A percentile compares a stretch with the other conserved stretches of the same genome.
phyloP scores from a whole-genome alignment of 2,888 invertebrate species.

The Rhaphigaster nebulosa region DNA sequence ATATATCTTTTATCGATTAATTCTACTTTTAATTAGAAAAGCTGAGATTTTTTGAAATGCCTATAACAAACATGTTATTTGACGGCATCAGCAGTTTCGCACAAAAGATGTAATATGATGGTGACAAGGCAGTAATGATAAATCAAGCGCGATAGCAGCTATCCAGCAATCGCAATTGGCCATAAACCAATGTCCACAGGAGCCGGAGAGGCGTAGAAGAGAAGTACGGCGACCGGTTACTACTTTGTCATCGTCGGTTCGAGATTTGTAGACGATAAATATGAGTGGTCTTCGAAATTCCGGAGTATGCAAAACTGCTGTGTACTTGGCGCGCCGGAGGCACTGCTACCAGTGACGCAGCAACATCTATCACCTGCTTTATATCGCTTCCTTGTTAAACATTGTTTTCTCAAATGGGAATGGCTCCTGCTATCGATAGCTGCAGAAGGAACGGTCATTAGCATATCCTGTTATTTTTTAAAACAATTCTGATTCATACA shows the following conservation, averaged over 20 bases:
- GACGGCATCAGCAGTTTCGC: not conserved
- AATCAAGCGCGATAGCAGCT: not conserved
- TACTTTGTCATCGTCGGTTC: constrained; percentile 24
- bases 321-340: not conserved
- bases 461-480: not conserved
- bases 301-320: constrained; percentile 8
- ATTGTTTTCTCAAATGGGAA: not conserved
- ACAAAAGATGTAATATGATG: not conserved
- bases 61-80: not conserved
- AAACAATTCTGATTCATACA: not conserved
- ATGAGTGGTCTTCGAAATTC: not conserved
- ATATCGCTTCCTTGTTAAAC: not conserved
- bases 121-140: not conserved
- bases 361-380: constrained; percentile 6
- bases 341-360: not conserved
- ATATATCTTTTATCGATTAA: too few species aligned
- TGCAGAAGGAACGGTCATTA: not conserved
- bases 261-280: constrained; percentile 26
- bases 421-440: not conserved
- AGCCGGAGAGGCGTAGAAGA: not conserved
- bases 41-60: too few species aligned
- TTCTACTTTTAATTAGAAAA: too few species aligned
- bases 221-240: not conserved
- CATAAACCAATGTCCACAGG: not conserved
- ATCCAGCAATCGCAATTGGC: not conserved